A percentile compares a stretch with the other conserved stretches of the same genome.
phyloP scores from a whole-genome alignment of 2,888 invertebrate species.

The Apodemia mormo region DNA sequence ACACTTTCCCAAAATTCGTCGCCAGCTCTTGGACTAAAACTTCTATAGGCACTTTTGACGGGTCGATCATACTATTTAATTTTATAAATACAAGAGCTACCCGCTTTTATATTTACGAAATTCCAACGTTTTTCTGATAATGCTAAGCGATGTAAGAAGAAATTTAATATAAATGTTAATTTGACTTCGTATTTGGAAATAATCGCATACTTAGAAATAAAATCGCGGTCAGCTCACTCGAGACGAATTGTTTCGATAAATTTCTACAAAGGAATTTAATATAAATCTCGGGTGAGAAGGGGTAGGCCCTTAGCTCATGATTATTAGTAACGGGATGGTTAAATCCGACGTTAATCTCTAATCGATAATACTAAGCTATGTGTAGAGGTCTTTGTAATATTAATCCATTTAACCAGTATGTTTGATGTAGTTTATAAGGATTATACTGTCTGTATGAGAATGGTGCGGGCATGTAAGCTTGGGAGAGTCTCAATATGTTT shows the following conservation, averaged over 20 bases:
- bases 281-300: constrained; percentile 76
- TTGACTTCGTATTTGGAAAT: constrained; percentile 33
- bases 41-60: no score
- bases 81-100: no score
- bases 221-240: constrained; percentile 57
- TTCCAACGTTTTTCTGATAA: no score
- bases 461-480: not conserved
- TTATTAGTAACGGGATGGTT: constrained; percentile 58
- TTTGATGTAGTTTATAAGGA: constrained; percentile 10
- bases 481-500: not conserved
- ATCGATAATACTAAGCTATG: not conserved
- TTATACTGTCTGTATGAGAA: constrained; percentile 7
- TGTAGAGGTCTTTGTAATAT: constrained; percentile 14
- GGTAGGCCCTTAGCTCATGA: constrained; percentile 62
- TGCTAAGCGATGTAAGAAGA: not conserved
- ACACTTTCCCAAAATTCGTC: no score
- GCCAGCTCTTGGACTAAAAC: no score
- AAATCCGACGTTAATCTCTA: constrained; percentile 27
- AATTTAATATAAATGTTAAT: constrained; percentile 1
- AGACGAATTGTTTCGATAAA: constrained; percentile 71
- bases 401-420: constrained; percentile 13
- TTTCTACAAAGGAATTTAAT: constrained; percentile 77
- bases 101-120: no score
- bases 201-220: constrained; percentile 54
- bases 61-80: no score